phyloP scores from a whole-genome alignment of 2,888 invertebrate genomes.

The Lagria hirta region DNA sequence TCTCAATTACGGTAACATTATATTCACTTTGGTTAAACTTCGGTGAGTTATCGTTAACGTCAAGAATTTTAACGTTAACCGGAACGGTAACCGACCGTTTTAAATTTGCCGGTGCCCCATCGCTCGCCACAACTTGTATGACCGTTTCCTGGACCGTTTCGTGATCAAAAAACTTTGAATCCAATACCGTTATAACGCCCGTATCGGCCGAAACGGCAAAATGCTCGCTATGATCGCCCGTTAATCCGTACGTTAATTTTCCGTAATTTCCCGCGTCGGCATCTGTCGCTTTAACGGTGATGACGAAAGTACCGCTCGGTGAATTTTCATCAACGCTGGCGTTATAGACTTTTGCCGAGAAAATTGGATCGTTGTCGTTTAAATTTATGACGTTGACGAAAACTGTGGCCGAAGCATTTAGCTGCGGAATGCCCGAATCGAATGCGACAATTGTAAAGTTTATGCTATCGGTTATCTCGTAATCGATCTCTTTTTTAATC shows the following conservation, averaged over 20 bases:
- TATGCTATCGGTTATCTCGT: slow-evolving; percentile 72
- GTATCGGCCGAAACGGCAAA: slow-evolving; percentile 72
- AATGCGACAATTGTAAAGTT: slow-evolving; percentile 80
- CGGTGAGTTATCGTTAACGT: slow-evolving; percentile 89
- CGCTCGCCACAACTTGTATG: slow-evolving; percentile 78
- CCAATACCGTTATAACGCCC: slow-evolving; percentile 76
- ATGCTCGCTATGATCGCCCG: slow-evolving; percentile 71
- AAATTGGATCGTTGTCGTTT: slow-evolving; percentile 85
- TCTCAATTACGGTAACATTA: slow-evolving; percentile 80
- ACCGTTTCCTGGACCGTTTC: slow-evolving; percentile 71
- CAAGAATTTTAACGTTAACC: slow-evolving; percentile 74
- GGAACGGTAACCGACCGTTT: slow-evolving; percentile 74
- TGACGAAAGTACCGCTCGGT: slow-evolving; percentile 68
- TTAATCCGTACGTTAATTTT: slow-evolving; percentile 72
- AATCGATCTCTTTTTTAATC: slow-evolving; percentile 78
- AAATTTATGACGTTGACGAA: slow-evolving; percentile 77
- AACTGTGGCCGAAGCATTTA: slow-evolving; percentile 76
- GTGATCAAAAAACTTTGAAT: slow-evolving; percentile 73
- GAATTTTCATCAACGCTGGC: slow-evolving; percentile 77
- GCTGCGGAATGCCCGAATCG: slow-evolving; percentile 84
- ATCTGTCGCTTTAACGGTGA: slow-evolving; percentile 75
- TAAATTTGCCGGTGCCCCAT: slow-evolving; percentile 71
- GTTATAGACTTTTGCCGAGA: slow-evolving; percentile 68
- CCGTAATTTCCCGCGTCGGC: slow-evolving; percentile 79
- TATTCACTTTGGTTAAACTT: slow-evolving; percentile 76